Evolutionary conservation across 2,797 vertebrate species (phyloP), one percentile per base, ranked within the genome.

Genomic region (Benthosema pterotum): DNA sequence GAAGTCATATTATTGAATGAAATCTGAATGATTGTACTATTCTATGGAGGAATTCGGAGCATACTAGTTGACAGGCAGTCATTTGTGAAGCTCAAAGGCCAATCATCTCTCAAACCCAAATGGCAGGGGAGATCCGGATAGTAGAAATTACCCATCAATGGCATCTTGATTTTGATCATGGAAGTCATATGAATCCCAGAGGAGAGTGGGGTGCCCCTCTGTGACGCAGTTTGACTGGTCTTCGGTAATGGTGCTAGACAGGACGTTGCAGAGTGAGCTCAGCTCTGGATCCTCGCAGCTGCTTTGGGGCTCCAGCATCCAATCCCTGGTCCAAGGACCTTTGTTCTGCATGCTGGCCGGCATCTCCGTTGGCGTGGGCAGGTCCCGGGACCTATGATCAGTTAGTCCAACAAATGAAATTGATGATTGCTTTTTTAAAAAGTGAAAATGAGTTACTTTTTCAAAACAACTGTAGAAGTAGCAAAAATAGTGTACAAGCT

Each of bases 151-250:
- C 91, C 88, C 18, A 15, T 87, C 74, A 11, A 4, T 64, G 0
- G 68, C 16, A 5, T 89, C 81, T 12, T 7, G 63, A 52, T 82
- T 82, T 60, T 87, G 74, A 15, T 90, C 75, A 47, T 89, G 91
- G 13, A 93, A 86, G 78, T 93, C 91, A 52, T 71, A 94, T 0
- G 82, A 90, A 69, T 94, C 91, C 90, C 86, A 85, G 18, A 78
- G 79, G 0, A 91, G 73, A 12, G 85, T 87, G 0, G 78, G 83
- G 28, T 67, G 38, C 5, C 53, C 88, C 13, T 89, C 87, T 3
- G 80, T 57, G 13, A 74, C 62, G 45, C 42, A 72, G 52, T 66
- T 5, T 0, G 77, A 75, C 48, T 61, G 22, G 7, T 87, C 88
- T 45, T 88, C 65, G 0, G 83, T 85, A 1, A 94, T 83, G 0